These are phyloP conservation scores for Artemisiospiza belli DNA, from an alignment of 2,113 vertebrate species.

Conservation along the genomic window DNA sequence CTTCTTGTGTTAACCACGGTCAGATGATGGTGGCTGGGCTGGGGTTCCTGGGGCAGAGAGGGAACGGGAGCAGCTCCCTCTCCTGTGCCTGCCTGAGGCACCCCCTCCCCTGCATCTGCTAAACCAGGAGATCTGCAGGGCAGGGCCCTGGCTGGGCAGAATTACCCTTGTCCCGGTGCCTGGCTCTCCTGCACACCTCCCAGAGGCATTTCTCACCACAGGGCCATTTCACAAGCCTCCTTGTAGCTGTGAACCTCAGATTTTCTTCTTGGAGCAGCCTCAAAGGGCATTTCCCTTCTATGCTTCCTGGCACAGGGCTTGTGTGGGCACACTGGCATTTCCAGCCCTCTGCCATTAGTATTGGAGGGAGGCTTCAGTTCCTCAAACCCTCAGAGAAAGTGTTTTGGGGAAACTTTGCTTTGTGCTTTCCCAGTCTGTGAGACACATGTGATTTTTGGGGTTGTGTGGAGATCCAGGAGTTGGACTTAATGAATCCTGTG, in stretches of 20 bases:
- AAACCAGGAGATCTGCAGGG: neutral
- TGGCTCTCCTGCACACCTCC: neutral
- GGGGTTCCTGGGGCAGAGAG: neutral
- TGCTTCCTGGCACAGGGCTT: neutral
- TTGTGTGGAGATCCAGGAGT: neutral
- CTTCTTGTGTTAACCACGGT: neutral
- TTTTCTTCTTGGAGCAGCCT: neutral
- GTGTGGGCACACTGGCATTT: neutral
- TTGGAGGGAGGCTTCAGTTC: neutral
- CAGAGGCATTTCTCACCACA: no score
- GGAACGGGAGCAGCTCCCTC: neutral
- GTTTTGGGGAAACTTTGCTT: neutral
- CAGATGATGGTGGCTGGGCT: neutral
- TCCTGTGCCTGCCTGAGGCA: neutral
- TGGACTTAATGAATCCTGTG: neutral
- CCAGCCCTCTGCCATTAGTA: neutral
- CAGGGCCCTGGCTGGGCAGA: neutral
- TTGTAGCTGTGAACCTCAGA: neutral
- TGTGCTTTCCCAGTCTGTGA: neutral
- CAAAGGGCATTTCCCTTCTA: neutral
- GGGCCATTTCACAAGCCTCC: neutral
- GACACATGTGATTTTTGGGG: neutral
- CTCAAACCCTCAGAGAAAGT: neutral
- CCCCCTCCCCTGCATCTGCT: neutral
- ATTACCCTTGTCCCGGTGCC: neutral